Evolutionary conservation across 1,140 invertebrate genomes (phyloP).

Genomic region (Drosophila ficusphila): DNA sequence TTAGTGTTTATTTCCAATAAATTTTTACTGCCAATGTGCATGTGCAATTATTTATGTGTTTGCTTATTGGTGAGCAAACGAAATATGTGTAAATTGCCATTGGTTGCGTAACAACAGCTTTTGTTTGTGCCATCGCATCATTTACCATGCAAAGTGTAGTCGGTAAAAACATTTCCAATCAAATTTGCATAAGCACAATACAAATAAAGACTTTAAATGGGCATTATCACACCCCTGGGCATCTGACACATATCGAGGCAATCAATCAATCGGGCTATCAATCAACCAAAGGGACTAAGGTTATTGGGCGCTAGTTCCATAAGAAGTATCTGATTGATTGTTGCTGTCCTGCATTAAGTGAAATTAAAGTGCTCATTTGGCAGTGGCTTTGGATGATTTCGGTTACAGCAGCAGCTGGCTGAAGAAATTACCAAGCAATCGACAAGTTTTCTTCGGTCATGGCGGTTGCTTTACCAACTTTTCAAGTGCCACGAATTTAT

Average conservation of each 20-base stretch:
- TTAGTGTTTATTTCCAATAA: conserved; percentile 32
- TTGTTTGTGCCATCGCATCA: conserved; percentile 23
- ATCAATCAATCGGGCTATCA: conserved; percentile 60
- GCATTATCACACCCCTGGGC: conserved; percentile 24
- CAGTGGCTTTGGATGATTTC: neutral
- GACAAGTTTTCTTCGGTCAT: conserved; percentile 29
- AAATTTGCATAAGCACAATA: conserved; percentile 40
- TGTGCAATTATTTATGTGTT: conserved; percentile 36
- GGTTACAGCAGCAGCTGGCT: conserved; percentile 3
- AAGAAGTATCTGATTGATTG: conserved; percentile 39
- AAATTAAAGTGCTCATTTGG: conserved; percentile 53
- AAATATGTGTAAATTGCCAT: conserved; percentile 14
- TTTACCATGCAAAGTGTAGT: conserved; percentile 17
- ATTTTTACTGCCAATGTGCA: conserved; percentile 12
- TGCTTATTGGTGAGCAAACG: conserved; percentile 14
- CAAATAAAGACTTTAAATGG: conserved; percentile 34
- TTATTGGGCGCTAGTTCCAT: neutral
- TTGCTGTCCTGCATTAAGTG: conserved; percentile 20
- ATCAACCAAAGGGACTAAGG: conserved; percentile 25
- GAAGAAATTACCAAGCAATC: conserved; percentile 30
- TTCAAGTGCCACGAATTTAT: conserved; percentile 16
- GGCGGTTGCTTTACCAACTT: conserved; percentile 38
- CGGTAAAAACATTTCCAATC: conserved; percentile 22
- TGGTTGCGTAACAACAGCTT: conserved; percentile 2
- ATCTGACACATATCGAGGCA: conserved; percentile 15